These are phyloP conservation scores for Lophotriccus pileatus DNA, from an alignment of 2,797 vertebrate genomes.

Conservation along the genomic window DNA sequence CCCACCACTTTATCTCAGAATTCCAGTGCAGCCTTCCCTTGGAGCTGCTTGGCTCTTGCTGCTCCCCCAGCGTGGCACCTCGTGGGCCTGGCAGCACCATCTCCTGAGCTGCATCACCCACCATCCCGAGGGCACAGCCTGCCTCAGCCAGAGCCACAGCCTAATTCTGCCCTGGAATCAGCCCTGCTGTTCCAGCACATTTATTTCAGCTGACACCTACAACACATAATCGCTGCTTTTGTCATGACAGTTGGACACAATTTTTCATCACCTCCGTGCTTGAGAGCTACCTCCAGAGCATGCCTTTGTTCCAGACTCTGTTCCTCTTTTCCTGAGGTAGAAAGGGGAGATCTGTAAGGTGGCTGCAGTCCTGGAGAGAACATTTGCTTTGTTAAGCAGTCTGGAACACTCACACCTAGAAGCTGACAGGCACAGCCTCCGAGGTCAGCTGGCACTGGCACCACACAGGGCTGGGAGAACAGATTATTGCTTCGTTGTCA, in stretches of 20 bases:
- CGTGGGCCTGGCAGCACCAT: rapidly evolving
- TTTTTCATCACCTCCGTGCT: not conserved
- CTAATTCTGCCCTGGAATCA: not conserved
- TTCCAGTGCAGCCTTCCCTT: not conserved
- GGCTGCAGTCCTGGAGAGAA: not conserved
- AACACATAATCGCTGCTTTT: not conserved
- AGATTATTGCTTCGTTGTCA: not conserved
- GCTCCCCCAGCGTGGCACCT: rapidly evolving
- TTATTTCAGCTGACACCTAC: not conserved
- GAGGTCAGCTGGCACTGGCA: not conserved
- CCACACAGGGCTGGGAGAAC: not conserved
- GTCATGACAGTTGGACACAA: not conserved
- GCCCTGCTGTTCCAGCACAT: not conserved
- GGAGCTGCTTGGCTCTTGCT: rapidly evolving
- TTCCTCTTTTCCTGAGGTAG: not conserved
- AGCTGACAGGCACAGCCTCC: not conserved
- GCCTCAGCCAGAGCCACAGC: not conserved
- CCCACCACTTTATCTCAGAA: not conserved
- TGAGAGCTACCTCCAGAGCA: not conserved
- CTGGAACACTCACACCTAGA: not conserved
- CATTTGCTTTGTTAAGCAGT: not conserved
- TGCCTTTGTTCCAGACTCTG: not conserved
- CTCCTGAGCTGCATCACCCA: not conserved
- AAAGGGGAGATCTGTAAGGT: rapidly evolving
- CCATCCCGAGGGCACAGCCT: rapidly evolving